Evolutionary conservation across 2,113 vertebrate genomes (phyloP), one percentile per base, ranked within the genome.

Genomic region (Catharus minimus): DNA sequence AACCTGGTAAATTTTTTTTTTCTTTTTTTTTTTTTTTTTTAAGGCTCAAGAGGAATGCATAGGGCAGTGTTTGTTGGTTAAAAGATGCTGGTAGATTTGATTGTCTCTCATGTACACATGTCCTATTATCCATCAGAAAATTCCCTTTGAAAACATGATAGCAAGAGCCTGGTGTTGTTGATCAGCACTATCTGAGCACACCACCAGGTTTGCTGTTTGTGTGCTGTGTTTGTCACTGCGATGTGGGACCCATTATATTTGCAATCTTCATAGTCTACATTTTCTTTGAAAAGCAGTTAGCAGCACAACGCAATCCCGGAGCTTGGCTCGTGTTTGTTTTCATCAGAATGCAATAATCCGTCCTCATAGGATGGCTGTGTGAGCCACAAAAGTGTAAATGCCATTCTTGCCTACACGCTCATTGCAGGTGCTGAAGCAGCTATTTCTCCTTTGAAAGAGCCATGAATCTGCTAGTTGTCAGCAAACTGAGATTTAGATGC

Each of bases 371-470:
- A 94, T 21, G 66, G 36, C 53, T 75, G n/a, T 44, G 53, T 28
- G 66, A 94, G 87, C 88, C 6, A 18, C 76, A 72, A 80, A 85
- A 89, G 68, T 49, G 56, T 67, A 86, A 84, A 94, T 85, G 85
- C 64, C 32, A 18, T 69, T 94, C 64, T 71, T 93, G 79, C 62
- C 44, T 71, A 7, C 30, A 13, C 78, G 88, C 91, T 86, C 78
- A 30, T 36, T 88, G 88, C 90, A 92, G 92, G 80, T 90, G 93
- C 92, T 97, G 93, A 96, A 94, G 65, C 60, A 95, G 91, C 83
- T 53, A 49, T 93, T 97, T 93, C 93, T 90, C 80, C 88, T 89
- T 47, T 84, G 85, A 77, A 90, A 92, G 82, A 95, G 90, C 88
- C 94, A 82, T 93, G 94, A 93, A 92, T 82, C 71, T 87, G 90